Percentiles rank a stretch among this genome's conserved stretches.
Conservation (phyloP, 2,113 vertebrate genomes). For the Prionailurus bengalensis region DNA sequence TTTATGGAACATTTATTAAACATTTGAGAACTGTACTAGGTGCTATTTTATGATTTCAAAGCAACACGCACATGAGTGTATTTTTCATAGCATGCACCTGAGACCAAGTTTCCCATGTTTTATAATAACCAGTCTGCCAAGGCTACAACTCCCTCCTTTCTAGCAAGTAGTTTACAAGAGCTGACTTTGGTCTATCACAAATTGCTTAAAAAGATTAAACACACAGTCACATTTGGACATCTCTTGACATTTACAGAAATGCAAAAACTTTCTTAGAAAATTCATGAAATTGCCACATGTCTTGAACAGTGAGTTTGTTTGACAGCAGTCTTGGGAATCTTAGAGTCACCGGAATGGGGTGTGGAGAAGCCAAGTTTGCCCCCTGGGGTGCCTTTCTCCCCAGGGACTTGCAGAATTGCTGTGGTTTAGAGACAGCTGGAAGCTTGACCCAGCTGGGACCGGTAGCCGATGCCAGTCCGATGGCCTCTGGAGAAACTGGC, state of each 20-base stretch:
- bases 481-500: background rate
- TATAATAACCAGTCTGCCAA: background rate
- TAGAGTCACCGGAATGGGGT: background rate
- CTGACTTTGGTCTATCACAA: slow-evolving; percentile 47
- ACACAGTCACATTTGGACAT: slow-evolving; percentile 46
- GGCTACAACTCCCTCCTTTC: background rate
- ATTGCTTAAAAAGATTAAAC: slow-evolving; percentile 54
- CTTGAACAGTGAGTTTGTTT: slow-evolving; percentile 71
- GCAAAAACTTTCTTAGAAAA: slow-evolving; percentile 49
- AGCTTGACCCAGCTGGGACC: background rate
- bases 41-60: slow-evolving; percentile 53
- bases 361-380: background rate
- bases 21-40: background rate
- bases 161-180: background rate
- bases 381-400: background rate
- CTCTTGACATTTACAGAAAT: slow-evolving; percentile 83
- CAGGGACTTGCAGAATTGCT: background rate
- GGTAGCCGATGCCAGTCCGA: background rate
- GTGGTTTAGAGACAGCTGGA: background rate
- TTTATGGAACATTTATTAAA: slow-evolving; percentile 38
- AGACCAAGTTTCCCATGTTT: slow-evolving; percentile 39
- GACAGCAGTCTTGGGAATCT: slow-evolving; percentile 70
- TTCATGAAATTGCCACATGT: slow-evolving; percentile 67
- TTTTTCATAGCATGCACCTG: background rate
- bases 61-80: background rate